Evolutionary conservation across 2,888 invertebrate species (phyloP), one percentile per base, ranked within the genome.

Genomic region (Pomacea canaliculata): DNA sequence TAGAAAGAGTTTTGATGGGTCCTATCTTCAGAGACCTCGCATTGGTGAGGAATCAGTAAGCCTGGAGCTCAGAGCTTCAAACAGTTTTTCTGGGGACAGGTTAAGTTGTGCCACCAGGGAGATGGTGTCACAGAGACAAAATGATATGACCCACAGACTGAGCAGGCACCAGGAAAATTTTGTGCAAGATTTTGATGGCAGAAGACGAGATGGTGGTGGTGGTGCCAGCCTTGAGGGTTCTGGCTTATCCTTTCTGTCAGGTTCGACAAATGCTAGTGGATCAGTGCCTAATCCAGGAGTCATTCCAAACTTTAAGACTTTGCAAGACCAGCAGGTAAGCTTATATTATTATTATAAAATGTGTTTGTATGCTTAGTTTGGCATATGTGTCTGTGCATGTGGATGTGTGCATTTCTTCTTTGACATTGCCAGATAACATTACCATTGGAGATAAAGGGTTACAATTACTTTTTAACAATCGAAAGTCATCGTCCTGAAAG

Each of bases 321-420:
- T 88, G 49, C 86, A 85, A 37, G 86, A 88, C 72, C 87, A 87
- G 76, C 88, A 88, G 85, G 87, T 87, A 69, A 66, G 80, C 56
- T 46, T 8, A 51, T 23, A 37, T 71, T 76, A 37, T 71, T 76
- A 23, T 23, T 37, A 27, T 23, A 23, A 63, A 63, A 10, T n/a
- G 12, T n/a, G 27, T 12, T 37, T 37, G 37, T 3, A 37, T 37
- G 37, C 37, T 5, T 37, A 8, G 1, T 4, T n/a, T 3, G 8
- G 10, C 63, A 27, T 19, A n/a, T 23, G 63, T 19, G 19, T 63
- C 8, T 19, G 19, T 63, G 63, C 8, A 63, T n/a, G 27, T 27
- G 27, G 8, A 63, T 19, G 18, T 8, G 2, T 12, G 4, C 27
- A 63, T 12, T 37, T 37, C 37, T 37, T 37, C 37, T 37, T 3